Percentiles rank a stretch among this genome's conserved stretches.
Evolutionary conservation across 30 jellyfish, hydroid and myxozoan species (phyloP).

Genomic region (Chrysaora quinquecirrha): DNA sequence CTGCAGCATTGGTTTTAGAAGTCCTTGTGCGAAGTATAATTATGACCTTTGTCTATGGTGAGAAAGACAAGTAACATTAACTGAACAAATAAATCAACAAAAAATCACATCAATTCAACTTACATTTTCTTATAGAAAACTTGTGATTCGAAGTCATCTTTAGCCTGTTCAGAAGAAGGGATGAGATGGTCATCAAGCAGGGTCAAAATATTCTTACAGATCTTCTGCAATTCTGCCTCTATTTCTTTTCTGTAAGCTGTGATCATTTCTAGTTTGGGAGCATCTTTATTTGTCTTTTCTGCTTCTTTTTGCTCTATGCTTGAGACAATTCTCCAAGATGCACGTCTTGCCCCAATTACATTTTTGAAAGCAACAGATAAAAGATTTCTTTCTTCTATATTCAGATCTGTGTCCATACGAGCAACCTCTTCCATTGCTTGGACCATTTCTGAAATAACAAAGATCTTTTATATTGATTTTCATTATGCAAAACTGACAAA

Average conservation of each 20-base stretch:
- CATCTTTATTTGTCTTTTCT: constrained; percentile 14
- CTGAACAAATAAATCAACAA: no score
- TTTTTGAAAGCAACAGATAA: constrained; percentile 97
- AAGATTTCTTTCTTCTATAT: constrained; percentile 90
- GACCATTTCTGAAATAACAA: constrained; percentile 83
- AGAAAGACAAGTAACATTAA: no score
- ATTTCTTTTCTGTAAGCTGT: constrained; percentile 57
- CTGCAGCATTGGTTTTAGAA: no score
- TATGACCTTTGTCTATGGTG: no score
- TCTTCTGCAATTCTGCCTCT: constrained; percentile 84
- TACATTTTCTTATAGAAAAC: constrained; percentile 97
- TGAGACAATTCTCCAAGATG: constrained; percentile 96
- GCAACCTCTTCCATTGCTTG: constrained; percentile 94
- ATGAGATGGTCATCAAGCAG: constrained; percentile 84
- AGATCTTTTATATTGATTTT: no score
- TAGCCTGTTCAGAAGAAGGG: constrained; percentile 46
- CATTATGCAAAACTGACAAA: no score
- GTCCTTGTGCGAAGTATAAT: no score
- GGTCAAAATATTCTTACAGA: constrained; percentile 84
- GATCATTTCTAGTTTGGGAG: constrained; percentile 41
- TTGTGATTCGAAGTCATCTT: constrained; percentile 64
- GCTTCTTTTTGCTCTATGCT: constrained; percentile 71
- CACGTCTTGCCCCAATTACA: constrained; percentile 98
- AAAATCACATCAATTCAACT: no score
- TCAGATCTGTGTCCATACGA: constrained; percentile 81